These are phyloP conservation scores for Paramormyrops kingsleyae DNA, from an alignment of 2,113 vertebrate genomes.

Conservation along the genomic window DNA sequence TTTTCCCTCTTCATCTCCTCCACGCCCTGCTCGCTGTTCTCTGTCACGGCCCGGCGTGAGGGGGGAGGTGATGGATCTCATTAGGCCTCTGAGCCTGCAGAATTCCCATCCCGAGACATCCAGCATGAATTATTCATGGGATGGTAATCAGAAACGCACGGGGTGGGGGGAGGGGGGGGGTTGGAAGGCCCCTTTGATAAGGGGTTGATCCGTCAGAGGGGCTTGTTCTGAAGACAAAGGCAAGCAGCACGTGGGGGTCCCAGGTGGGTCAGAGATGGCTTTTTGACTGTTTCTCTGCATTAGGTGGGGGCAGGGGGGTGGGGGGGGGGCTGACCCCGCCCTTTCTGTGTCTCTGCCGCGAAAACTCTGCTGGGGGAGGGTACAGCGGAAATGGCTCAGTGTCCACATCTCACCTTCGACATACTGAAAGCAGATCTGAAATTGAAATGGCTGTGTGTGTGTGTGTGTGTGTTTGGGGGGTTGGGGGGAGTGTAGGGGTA, in stretches of 20 bases:
- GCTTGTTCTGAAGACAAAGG: conserved; percentile 24
- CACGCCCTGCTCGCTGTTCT: not conserved
- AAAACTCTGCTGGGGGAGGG: not conserved
- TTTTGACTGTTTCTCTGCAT: not conserved
- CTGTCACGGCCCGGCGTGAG: conserved; percentile 14
- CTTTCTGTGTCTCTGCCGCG: not conserved
- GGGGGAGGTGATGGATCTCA: conserved; percentile 32
- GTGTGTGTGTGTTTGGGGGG: not conserved
- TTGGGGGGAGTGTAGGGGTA: not conserved
- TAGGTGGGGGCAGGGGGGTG: not conserved
- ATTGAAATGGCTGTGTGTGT: not conserved
- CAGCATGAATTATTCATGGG: conserved; percentile 38
- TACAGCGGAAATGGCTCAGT: not conserved
- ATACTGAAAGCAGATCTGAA: conserved; percentile 8
- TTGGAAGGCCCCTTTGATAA: conserved; percentile 39
- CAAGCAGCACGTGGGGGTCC: conserved; percentile 38
- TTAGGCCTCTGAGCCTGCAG: conserved; percentile 20
- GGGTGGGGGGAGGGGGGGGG: conserved; percentile 32
- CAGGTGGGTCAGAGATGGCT: conserved; percentile 32
- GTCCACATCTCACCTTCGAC: not conserved
- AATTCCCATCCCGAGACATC: conserved; percentile 10
- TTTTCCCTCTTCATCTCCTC: not conserved
- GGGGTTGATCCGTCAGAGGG: conserved; percentile 29
- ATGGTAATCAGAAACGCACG: conserved; percentile 35
- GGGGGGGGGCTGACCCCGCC: not conserved